These are phyloP conservation scores for Lutjanus erythropterus DNA, from an alignment of 2,113 vertebrate species.

Conservation along the genomic window DNA sequence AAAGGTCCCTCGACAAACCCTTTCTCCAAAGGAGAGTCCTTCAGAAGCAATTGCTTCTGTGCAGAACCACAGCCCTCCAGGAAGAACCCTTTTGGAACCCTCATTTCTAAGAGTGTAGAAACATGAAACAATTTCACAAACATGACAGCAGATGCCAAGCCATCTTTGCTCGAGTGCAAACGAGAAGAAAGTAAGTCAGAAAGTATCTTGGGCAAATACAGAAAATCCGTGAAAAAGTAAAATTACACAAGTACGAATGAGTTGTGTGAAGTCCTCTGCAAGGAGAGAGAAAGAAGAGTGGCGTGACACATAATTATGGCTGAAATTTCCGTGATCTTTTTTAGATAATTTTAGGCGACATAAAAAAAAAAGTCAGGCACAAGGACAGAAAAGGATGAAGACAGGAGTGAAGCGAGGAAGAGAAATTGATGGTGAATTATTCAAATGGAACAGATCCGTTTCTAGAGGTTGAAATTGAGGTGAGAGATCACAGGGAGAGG, in stretches of 20 bases:
- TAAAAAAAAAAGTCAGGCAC: not conserved
- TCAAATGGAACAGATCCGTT: constrained; percentile 81
- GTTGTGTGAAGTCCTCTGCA: constrained; percentile 25
- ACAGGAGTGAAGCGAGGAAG: constrained; percentile 32
- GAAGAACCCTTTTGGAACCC: too few relatives aligned
- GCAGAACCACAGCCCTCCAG: too few relatives aligned
- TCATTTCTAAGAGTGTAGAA: too few relatives aligned
- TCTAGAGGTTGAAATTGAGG: constrained; percentile 76
- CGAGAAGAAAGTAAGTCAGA: not conserved
- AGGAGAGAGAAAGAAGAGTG: constrained; percentile 11
- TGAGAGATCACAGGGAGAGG: constrained; percentile 72
- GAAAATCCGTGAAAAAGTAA: constrained; percentile 20
- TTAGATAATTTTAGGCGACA: constrained; percentile 51
- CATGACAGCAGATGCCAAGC: not conserved
- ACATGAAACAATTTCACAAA: not conserved
- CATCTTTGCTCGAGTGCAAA: not conserved
- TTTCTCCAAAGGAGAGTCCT: too few relatives aligned
- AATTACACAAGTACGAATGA: constrained; percentile 27
- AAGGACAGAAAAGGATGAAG: constrained; percentile 31
- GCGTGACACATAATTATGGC: constrained; percentile 33
- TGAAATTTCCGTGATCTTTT: constrained; percentile 56
- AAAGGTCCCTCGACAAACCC: too few relatives aligned
- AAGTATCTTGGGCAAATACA: not conserved
- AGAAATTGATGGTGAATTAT: constrained; percentile 82
- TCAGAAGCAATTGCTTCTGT: too few relatives aligned